Base-by-base conservation (phyloP, 2,113 vertebrate genomes). In the Parus major region DNA sequence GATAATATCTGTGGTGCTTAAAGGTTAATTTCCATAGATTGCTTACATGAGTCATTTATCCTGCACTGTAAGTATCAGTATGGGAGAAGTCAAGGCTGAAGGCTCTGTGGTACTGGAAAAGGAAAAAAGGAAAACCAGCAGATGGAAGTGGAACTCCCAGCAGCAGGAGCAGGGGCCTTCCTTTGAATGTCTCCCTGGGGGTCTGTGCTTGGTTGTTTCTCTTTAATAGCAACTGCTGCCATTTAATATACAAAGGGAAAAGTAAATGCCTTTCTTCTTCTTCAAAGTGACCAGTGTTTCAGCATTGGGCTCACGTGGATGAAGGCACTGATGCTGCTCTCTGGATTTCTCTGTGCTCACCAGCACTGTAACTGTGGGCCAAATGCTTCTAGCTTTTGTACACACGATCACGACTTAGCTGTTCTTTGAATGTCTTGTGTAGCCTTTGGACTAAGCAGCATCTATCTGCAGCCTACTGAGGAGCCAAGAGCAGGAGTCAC, bases 221-320 rank as follows among this genome's bases (percentile, higher is more conserved):
- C 75, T 88, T 59, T 73, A 49, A 59, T n/a, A 69, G 64, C 85
- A 77, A 76, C 79, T 93, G 84, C 75, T 93, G 93, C 78, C 76
- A 44, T 76, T 86, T 86, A 31, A 57, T 36, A 11, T 63, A 50
- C 71, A 83, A 75, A 81, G 53, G 65, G 73, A 91, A 46, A 93
- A 95, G 87, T 93, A 95, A 95, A 93, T 87, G 91, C 52, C 52
- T 97, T 88, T 96, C 76, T 93, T 97, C 69, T 89, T 80, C 81
- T 94, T 95, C 93, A 59, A 49, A 93, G 93, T 78, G 68, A 33
- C 49, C 83, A 23, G 64, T 8, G 41, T 93, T 92, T 92, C 92
- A 92, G 90, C 92, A 44, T 31, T 72, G 68, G 50, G 85, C 90
- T 93, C 60, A 42, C 11, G 1, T 56, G 90, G 78, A 84, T 1